phyloP scores from a whole-genome alignment of 1,140 invertebrate species.

The Drosophila athabasca region DNA sequence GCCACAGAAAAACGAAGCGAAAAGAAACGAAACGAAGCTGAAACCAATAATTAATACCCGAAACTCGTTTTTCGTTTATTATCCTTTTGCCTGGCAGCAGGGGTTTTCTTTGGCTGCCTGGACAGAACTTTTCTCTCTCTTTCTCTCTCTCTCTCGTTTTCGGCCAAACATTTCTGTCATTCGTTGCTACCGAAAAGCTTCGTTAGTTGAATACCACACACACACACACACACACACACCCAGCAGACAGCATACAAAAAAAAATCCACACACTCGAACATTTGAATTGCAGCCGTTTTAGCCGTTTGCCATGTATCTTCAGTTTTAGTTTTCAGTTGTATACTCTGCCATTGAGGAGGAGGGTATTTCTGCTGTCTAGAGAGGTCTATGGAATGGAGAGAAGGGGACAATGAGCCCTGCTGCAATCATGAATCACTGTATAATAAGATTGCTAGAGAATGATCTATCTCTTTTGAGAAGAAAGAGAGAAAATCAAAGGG shows the following conservation, averaged over 20 bases:
- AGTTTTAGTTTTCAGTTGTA: conserved; percentile 28
- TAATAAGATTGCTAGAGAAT: no score
- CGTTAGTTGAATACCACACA: conserved; percentile 52
- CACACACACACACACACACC: conserved; percentile 8
- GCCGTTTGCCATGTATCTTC: conserved; percentile 68
- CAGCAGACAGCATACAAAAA: conserved; percentile 2
- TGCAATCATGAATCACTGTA: no score
- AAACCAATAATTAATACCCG: conserved; percentile 74
- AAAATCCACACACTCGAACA: conserved; percentile 29
- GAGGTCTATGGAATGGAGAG: no score
- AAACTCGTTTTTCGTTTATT: conserved; percentile 67
- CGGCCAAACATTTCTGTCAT: conserved; percentile 24
- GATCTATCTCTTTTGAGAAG: no score
- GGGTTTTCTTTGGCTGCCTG: conserved; percentile 22
- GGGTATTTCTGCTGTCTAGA: no score
- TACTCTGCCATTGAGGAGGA: no score
- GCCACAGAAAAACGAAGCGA: conserved; percentile 17
- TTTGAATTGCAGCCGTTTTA: conserved; percentile 65
- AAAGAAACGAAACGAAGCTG: conserved; percentile 51
- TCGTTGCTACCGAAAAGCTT: conserved; percentile 53
- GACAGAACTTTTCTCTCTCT: neutral
- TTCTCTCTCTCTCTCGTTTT: conserved; percentile 12
- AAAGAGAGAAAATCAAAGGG: no score
- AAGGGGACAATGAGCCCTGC: no score
- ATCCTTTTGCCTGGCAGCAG: conserved; percentile 25